Evolutionary conservation across 2,797 vertebrate species (phyloP).

Genomic region (Lacerta agilis): DNA sequence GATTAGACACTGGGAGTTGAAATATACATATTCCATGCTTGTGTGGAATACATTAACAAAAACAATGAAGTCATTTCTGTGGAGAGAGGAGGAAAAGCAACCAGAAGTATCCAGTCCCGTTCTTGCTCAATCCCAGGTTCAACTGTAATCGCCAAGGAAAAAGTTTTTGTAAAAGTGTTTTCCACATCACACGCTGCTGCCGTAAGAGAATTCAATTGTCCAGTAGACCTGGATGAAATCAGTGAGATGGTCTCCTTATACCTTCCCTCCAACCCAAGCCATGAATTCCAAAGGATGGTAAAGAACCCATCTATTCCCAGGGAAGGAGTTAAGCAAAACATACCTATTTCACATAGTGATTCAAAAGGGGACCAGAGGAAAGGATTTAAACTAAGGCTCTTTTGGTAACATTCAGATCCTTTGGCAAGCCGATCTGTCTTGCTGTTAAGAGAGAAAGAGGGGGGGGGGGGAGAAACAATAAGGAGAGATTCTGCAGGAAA

Average conservation of each 20-base stretch:
- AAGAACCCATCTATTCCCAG: background rate
- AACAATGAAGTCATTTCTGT: background rate
- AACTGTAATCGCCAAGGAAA: background rate
- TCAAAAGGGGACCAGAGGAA: constrained; percentile 98
- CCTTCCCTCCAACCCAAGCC: background rate
- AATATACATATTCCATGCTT: background rate
- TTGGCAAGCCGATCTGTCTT: constrained; percentile 97
- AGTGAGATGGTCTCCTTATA: background rate
- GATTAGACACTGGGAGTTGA: background rate
- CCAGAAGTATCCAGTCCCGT: background rate
- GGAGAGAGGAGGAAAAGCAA: background rate
- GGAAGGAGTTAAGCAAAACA: constrained; percentile 56
- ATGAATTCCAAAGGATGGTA: background rate
- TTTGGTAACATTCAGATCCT: constrained; percentile 99
- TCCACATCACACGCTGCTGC: background rate
- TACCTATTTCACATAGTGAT: constrained; percentile 97
- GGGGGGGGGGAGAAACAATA: constrained; percentile 37
- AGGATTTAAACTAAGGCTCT: constrained; percentile 96
- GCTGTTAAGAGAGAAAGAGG: constrained; percentile 77
- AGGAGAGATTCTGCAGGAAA: constrained; percentile 41
- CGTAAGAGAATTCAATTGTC: background rate
- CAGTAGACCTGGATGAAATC: background rate
- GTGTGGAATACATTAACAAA: background rate
- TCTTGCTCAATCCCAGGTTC: background rate
- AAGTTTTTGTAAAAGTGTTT: background rate